A percentile compares a stretch with the other conserved stretches of the same genome.
Evolutionary conservation across 2,113 vertebrate species (phyloP).

Genomic region (Laticauda colubrina): DNA sequence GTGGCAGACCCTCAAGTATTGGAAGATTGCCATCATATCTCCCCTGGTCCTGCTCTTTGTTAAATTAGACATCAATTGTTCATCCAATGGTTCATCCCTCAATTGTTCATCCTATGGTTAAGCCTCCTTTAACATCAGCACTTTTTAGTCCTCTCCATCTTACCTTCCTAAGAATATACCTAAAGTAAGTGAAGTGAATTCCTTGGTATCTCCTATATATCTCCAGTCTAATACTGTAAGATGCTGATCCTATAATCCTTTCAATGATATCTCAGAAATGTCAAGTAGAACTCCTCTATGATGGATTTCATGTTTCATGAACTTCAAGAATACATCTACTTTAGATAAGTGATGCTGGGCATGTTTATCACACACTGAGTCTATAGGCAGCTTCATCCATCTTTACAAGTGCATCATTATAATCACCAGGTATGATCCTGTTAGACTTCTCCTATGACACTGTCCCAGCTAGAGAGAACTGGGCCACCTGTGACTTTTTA

Average conservation of each 20-base stretch:
- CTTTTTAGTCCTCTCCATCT: not conserved
- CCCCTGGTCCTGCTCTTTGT: not conserved
- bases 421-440: not conserved
- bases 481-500: not conserved
- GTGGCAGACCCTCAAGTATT: not conserved
- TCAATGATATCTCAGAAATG: not conserved
- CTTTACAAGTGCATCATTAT: not conserved
- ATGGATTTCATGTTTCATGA: not conserved
- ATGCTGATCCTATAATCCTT: not conserved
- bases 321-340: not conserved
- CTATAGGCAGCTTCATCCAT: not conserved
- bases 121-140: not conserved
- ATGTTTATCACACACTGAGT: not conserved
- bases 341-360: not conserved
- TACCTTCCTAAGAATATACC: not conserved
- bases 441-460: not conserved
- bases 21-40: not conserved
- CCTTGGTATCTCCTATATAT: not conserved
- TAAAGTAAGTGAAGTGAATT: not conserved
- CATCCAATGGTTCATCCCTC: not conserved
- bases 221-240: not conserved
- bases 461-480: not conserved
- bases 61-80: not conserved
- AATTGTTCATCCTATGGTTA: not conserved
- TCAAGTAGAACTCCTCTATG: not conserved